Evolutionary conservation across 2,888 invertebrate species (phyloP).

Genomic region (Cosmia trapezina): DNA sequence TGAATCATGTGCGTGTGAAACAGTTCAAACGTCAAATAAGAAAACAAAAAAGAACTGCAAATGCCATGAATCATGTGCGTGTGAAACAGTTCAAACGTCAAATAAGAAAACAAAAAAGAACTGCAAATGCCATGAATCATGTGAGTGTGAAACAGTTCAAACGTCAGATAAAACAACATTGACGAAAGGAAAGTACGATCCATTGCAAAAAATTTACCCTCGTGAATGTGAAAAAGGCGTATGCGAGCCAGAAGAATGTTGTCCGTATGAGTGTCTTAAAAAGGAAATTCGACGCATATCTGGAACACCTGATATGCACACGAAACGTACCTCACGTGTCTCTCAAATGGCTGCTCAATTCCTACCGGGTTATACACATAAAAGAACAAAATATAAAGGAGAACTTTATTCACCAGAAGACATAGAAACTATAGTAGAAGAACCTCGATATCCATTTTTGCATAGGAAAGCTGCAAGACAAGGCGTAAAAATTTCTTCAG

Average conservation of each 20-base stretch:
- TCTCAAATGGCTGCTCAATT: constrained; percentile 30
- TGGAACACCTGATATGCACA: constrained; percentile 33
- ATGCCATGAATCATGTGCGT: constrained; percentile 2
- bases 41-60: constrained; percentile 18
- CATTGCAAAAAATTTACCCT: constrained; percentile 10
- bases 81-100: constrained; percentile 6
- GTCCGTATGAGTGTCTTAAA: constrained; percentile 62
- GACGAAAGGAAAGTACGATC: constrained; percentile 40
- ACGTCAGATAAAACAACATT: constrained; percentile 39
- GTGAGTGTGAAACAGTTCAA: background rate
- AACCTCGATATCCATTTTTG: constrained; percentile 57
- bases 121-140: background rate
- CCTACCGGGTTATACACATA: constrained; percentile 38
- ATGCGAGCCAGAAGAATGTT: constrained; percentile 64
- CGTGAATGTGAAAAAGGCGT: constrained; percentile 55
- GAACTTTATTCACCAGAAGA: constrained; percentile 23
- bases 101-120: constrained; percentile 33
- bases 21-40: constrained; percentile 28
- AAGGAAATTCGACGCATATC: constrained; percentile 49
- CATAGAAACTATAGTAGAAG: constrained; percentile 55
- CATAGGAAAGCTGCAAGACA: constrained; percentile 38
- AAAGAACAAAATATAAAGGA: constrained; percentile 27
- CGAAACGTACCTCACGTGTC: constrained; percentile 25
- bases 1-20: constrained; percentile 1
- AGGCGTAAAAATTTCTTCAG: constrained; percentile 59